Evolutionary conservation across 2,113 vertebrate genomes (phyloP), one percentile per base, ranked within the genome.

Genomic region (Mirza zaza): DNA sequence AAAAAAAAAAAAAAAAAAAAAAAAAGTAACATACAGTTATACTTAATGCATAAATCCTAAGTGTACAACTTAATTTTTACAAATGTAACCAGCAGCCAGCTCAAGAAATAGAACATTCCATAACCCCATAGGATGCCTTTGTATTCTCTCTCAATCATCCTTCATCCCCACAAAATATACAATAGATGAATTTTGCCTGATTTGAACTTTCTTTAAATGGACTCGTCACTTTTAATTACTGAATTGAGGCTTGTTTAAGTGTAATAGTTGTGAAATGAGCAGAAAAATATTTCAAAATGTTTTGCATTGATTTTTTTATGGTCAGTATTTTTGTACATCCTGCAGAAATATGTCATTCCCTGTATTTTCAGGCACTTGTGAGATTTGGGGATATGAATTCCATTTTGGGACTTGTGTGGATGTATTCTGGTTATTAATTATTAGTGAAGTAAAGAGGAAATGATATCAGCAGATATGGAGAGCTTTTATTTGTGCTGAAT

Each of bases 401-500:
- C 97, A 97, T 77, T 70, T 94, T 96, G 95, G 98, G 97, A 98
- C 96, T 98, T 98, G 94, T 97, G 87, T 94, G 96, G 95, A 97
- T 98, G 96, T 94, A 87, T 97, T 97, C 95, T 97, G 94, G 94
- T 98, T 98, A 98, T 98, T 98, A 98, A 98, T 98, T 92, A 97
- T 98, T 98, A 95, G 97, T 97, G 98, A 97, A 98, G 94, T 97
- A 95, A 96, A 96, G 96, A 98, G 98, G 98, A 99, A 99, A 98
- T 99, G 93, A 98, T 98, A 98, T 98, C 98, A 98, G 97, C 97
- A 97, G 98, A 98, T 98, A 97, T 97, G 97, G 91, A 75, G 98
- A 82, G 98, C 98, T 98, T 98, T 98, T 98, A 98, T 98, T 98
- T 96, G 42, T 95, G 8, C 80, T 98, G 98, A 99, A 99, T 98